Evolutionary conservation across 2,888 invertebrate species (phyloP), one percentile per base, ranked within the genome.

Genomic region (Polietes domitor): DNA sequence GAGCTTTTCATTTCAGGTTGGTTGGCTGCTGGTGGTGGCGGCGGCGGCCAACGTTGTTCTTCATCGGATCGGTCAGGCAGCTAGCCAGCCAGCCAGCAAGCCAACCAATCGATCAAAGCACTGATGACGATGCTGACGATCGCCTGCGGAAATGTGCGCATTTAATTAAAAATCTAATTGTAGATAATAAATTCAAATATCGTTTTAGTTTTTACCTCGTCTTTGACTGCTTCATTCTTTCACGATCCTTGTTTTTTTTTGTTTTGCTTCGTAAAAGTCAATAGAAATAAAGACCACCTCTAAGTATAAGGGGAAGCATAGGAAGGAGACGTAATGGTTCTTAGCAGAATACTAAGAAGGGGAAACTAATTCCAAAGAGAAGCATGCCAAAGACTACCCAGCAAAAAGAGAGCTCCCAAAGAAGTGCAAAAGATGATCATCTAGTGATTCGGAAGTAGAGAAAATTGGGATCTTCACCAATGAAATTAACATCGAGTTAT

Each of bases 161-260:
- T 87, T 88, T 87, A 87, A 86, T 87, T 87, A 87, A 87, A 78
- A 87, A 87, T 87, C 87, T 83, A 87, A 87, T 87, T 88, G 85
- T 86, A 87, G 87, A 88, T 87, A 85, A 87, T 86, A 87, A 87
- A 87, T 86, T 86, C 84, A 86, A 85, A 86, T 85, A 86, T 83
- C 85, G 74, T 77, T 70, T 74, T 12, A 21, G 24, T 41, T 37
- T 65, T 19, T 37, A 17, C 17, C 15, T 32, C 15, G 17, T 19
- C 4, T n/a, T 65, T 37, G 9, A 12, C 37, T 37, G 4, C 37
- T 37, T 37, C n/a, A n/a, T n/a, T n/a, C n/a, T n/a, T n/a, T n/a
- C n/a, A n/a, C n/a, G n/a, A n/a, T n/a, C n/a, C 10, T 37, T 37
- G 1, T 37, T 37, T 7, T 37, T 37, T 7, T 37, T 37, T 7